Conservation (phyloP, 2,888 invertebrate species). For the Yponomeuta malinellus region DNA sequence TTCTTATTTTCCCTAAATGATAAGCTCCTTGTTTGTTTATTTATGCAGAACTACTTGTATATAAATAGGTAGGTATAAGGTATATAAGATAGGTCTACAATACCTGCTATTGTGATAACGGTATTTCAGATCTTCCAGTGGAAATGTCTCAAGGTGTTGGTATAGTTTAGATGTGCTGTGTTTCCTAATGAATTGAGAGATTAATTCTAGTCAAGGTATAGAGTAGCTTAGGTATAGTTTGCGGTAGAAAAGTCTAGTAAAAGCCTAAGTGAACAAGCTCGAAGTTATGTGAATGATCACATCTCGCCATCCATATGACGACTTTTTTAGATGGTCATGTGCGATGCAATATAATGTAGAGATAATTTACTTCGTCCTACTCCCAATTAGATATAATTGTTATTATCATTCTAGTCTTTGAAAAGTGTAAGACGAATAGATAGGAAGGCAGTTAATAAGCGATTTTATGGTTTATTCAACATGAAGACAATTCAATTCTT, state of each 20-base stretch:
- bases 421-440: constrained; percentile 11
- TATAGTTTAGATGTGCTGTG: neutral
- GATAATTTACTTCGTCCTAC: neutral
- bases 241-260: constrained; percentile 60
- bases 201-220: constrained; percentile 31
- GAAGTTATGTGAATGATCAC: constrained; percentile 46
- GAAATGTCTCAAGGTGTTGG: neutral
- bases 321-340: neutral
- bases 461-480: constrained; percentile 6
- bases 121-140: neutral
- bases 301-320: constrained; percentile 7
- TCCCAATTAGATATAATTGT: constrained; percentile 9
- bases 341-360: constrained; percentile 9
- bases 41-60: constrained; percentile 14
- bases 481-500: constrained; percentile 4
- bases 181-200: neutral
- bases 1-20: constrained; percentile 50
- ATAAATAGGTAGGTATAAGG: neutral
- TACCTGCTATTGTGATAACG: neutral
- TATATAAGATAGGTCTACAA: neutral
- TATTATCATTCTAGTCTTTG: constrained; percentile 16
- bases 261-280: constrained; percentile 71
- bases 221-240: constrained; percentile 53
- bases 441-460: constrained; percentile 15
- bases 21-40: constrained; percentile 55